A percentile compares a stretch with the other conserved stretches of the same genome.
Evolutionary conservation across 2,888 invertebrate species (phyloP).

Genomic region (Microplitis manilae): DNA sequence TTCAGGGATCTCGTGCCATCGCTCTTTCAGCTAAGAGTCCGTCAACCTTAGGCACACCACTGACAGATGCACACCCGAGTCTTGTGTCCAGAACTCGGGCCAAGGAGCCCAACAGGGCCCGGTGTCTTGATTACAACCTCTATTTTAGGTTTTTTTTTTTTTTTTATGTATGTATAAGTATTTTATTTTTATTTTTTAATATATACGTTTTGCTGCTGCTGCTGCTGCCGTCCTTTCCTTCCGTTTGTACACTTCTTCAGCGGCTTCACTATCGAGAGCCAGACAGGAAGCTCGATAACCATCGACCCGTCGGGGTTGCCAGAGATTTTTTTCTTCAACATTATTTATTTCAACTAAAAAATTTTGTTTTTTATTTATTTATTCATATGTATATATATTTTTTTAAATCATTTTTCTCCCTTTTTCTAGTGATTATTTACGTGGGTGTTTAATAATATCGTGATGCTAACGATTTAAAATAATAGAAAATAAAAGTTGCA

Average conservation of each 20-base stretch:
- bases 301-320: conserved; percentile 45
- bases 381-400: background rate
- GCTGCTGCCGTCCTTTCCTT: conserved; percentile 11
- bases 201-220: background rate
- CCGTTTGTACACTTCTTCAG: conserved; percentile 7
- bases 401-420: background rate
- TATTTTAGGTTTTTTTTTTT: conserved; percentile 45
- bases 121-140: conserved; percentile 54
- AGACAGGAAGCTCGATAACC: conserved; percentile 51
- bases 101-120: conserved; percentile 34
- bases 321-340: conserved; percentile 20
- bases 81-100: conserved; percentile 18
- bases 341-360: conserved; percentile 12
- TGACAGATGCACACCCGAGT: conserved; percentile 48
- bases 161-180: conserved; percentile 8
- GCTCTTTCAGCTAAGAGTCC: conserved; percentile 40
- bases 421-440: no score
- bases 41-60: conserved; percentile 44
- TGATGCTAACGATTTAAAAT: background rate
- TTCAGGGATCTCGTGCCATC: conserved; percentile 35
- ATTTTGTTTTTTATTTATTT: background rate
- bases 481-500: conserved; percentile 1
- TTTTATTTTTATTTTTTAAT: conserved; percentile 13
- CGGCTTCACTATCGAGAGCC: conserved; percentile 5
- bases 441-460: no score